Base-by-base conservation (phyloP, 1,140 invertebrate species). In the Orchesella cincta region DNA sequence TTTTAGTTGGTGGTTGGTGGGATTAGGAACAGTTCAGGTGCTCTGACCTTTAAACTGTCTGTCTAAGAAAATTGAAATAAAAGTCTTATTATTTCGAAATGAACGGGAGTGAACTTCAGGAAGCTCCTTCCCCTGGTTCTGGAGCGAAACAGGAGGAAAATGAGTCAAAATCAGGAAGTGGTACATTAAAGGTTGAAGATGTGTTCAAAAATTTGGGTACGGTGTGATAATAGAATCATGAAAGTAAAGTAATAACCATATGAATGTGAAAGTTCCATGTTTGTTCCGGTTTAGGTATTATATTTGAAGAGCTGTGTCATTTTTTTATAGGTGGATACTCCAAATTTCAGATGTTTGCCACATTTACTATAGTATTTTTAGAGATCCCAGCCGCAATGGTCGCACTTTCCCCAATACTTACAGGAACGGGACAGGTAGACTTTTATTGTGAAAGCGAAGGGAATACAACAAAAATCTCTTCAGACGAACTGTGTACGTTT, bases 301-400 rank as follows among this genome's bases (percentile, higher is more conserved):
- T n/a, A n/a, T n/a, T n/a, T n/a, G n/a, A n/a, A n/a, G n/a, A 8
- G 39, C 20, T 62, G 31, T 71, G 8, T 71, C 67, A 34, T 71
- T 34, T 74, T 52, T 29, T 31, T 34, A 23, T 3, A 79, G 79
- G 79, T 39, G 79, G 79, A 18, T 80, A 76, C 39, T 77, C 76
- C 33, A 26, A 54, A 34, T 80, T 80, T 67, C 79, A 80, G 73
- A 35, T 76, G n/a, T 76, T 80, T 77, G 79, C 77, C 20, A 57
- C 54, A 1, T 36, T 70, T 51, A 39, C 52, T 16, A 78, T 78
- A 28, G 34, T 76, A 20, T 76, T 70, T 23, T 70, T 74, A 26
- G 79, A 80, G 75, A 54, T 75, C 1, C 77, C 79, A 31, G 54
- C 54, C 12, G 79, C 36, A 5, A 75, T 80, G 73, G 23, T 78